Percentiles rank a stretch among this genome's conserved stretches.
phyloP scores from a whole-genome alignment of 2,888 invertebrate genomes.

The Neoitamus cyanurus region DNA sequence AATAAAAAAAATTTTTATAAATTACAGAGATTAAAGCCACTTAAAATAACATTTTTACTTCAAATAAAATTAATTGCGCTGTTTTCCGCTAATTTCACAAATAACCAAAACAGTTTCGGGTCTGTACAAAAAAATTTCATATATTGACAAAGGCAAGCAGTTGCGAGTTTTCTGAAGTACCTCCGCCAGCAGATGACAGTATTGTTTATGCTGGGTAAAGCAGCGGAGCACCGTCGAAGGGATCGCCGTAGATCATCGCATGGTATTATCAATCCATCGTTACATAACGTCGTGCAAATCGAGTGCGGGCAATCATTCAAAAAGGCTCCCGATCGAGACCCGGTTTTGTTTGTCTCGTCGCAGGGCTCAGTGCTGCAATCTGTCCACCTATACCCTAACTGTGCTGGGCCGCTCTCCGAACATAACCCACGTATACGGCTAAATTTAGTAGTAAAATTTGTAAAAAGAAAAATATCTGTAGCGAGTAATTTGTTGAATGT shows the following conservation, averaged over 20 bases:
- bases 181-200: neutral
- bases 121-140: neutral
- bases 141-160: neutral
- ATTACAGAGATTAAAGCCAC: conserved; percentile 42
- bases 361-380: neutral
- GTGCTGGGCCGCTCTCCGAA: neutral
- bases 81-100: neutral
- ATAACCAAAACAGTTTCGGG: neutral
- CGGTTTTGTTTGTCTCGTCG: conserved; percentile 18
- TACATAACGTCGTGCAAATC: conserved; percentile 46
- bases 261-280: conserved; percentile 41
- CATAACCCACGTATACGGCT: conserved; percentile 47
- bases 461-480: conserved; percentile 28
- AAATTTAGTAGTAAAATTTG: conserved; percentile 48
- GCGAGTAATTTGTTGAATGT: conserved; percentile 25
- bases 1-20: conserved; percentile 44
- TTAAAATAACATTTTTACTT: conserved; percentile 38
- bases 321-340: neutral
- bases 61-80: conserved; percentile 44
- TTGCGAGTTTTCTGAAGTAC: neutral
- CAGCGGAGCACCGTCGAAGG: neutral
- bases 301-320: conserved; percentile 29
- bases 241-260: conserved; percentile 14
- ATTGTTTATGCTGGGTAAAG: conserved; percentile 35
- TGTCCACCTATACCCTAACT: neutral